Percentiles rank a stretch among this genome's conserved stretches.
Conservation (phyloP, 2,888 invertebrate species). For the Pachymerium ferrugineum region DNA sequence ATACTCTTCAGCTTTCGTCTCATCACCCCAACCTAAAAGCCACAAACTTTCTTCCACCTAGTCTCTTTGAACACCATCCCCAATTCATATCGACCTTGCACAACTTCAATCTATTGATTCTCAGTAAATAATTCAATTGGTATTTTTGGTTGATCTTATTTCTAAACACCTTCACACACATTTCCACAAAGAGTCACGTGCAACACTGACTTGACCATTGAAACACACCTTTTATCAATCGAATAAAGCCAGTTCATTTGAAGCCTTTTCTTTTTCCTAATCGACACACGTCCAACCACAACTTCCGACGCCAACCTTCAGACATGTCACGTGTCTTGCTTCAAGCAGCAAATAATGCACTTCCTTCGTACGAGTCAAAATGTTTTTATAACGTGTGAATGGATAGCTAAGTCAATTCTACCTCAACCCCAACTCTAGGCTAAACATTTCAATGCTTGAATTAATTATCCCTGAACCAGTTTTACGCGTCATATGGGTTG, state of each 20-base stretch:
- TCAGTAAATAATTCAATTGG: background rate
- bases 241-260: slow-evolving; percentile 10
- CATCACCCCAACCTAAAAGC: background rate
- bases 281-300: slow-evolving; percentile 14
- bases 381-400: too few relatives aligned
- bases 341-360: slow-evolving; percentile 10
- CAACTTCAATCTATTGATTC: background rate
- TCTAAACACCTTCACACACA: background rate
- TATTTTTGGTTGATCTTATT: slow-evolving; percentile 7
- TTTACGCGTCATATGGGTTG: too few relatives aligned
- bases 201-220: slow-evolving; percentile 3
- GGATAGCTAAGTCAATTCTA: too few relatives aligned
- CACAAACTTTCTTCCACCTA: background rate
- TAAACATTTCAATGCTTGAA: too few relatives aligned
- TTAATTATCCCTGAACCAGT: too few relatives aligned
- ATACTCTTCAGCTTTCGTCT: background rate
- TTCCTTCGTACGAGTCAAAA: too few relatives aligned
- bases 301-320: background rate
- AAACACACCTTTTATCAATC: slow-evolving; percentile 21
- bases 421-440: too few relatives aligned
- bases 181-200: background rate
- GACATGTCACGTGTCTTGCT: slow-evolving; percentile 2
- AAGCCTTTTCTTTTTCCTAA: slow-evolving; percentile 13
- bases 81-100: background rate
- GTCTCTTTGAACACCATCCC: background rate